These are phyloP conservation scores for Laothoe populi DNA, from an alignment of 2,888 invertebrate species.

Conservation along the genomic window DNA sequence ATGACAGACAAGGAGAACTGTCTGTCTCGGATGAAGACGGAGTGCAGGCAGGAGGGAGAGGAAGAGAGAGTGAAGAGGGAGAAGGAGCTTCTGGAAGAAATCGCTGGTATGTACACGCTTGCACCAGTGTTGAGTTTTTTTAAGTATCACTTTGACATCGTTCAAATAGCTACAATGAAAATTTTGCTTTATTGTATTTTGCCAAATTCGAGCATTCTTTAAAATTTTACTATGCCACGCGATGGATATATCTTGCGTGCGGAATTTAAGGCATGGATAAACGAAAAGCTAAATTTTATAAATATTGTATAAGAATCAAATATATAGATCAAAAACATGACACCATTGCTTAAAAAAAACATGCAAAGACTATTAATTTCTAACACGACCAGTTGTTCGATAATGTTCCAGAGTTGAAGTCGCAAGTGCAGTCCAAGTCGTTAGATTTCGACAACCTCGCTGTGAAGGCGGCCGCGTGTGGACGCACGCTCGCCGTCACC, in stretches of 20 bases:
- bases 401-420: slow-evolving; percentile 65
- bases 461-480: slow-evolving; percentile 68
- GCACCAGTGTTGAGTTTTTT: too few species aligned
- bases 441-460: slow-evolving; percentile 65
- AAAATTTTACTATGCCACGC: too few species aligned
- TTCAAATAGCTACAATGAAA: too few species aligned
- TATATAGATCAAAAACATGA: too few species aligned
- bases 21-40: slow-evolving; percentile 84
- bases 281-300: too few species aligned
- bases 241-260: too few species aligned
- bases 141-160: too few species aligned
- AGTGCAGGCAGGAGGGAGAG: slow-evolving; percentile 83
- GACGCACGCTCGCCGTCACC: slow-evolving; percentile 72
- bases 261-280: too few species aligned
- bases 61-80: slow-evolving; percentile 79
- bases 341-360: background rate
- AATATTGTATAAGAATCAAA: too few species aligned
- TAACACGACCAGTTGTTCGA: background rate
- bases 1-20: slow-evolving; percentile 87
- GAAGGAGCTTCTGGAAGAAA: slow-evolving; percentile 73
- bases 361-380: background rate
- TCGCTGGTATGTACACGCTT: slow-evolving; percentile 64
- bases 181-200: too few species aligned
- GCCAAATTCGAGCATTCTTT: too few species aligned
- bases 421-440: slow-evolving; percentile 64